Evolutionary conservation across 2,797 vertebrate species (phyloP).

Genomic region (Leptatherina wallacei): DNA sequence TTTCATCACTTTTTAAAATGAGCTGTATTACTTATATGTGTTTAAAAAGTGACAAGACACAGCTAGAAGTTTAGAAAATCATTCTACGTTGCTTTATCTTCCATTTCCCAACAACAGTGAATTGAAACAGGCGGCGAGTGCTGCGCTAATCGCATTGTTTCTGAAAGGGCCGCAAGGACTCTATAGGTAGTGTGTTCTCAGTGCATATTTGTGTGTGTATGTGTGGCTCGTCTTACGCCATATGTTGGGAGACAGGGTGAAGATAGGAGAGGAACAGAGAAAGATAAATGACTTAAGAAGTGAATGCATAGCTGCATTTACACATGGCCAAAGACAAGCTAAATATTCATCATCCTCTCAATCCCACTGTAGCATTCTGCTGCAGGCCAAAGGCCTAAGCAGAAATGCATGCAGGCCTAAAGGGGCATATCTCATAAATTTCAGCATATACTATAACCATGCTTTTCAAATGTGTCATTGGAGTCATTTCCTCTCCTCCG

Average conservation of each 20-base stretch:
- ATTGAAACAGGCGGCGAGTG: background rate
- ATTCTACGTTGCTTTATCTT: background rate
- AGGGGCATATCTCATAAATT: constrained; percentile 36
- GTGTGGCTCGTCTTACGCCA: constrained; percentile 69
- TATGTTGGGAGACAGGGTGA: constrained; percentile 78
- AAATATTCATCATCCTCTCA: constrained; percentile 76
- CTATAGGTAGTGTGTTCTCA: constrained; percentile 7
- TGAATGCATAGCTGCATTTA: constrained; percentile 79
- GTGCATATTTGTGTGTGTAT: constrained; percentile 28
- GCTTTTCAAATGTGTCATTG: constrained; percentile 24
- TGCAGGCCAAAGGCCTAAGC: constrained; percentile 62
- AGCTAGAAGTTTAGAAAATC: background rate
- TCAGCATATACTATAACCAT: constrained; percentile 14
- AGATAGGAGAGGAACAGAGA: constrained; percentile 63
- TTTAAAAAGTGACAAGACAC: background rate
- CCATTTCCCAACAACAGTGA: background rate
- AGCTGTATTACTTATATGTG: background rate
- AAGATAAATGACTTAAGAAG: constrained; percentile 82
- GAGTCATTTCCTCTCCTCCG: background rate
- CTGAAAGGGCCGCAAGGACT: constrained; percentile 16
- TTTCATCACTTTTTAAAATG: background rate
- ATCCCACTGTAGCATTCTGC: constrained; percentile 56
- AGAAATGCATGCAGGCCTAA: constrained; percentile 34
- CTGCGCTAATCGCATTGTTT: constrained; percentile 2
- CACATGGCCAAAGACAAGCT: constrained; percentile 67